Evolutionary conservation across 2,888 invertebrate species (phyloP).

Genomic region (Hofmannophila pseudospretella): DNA sequence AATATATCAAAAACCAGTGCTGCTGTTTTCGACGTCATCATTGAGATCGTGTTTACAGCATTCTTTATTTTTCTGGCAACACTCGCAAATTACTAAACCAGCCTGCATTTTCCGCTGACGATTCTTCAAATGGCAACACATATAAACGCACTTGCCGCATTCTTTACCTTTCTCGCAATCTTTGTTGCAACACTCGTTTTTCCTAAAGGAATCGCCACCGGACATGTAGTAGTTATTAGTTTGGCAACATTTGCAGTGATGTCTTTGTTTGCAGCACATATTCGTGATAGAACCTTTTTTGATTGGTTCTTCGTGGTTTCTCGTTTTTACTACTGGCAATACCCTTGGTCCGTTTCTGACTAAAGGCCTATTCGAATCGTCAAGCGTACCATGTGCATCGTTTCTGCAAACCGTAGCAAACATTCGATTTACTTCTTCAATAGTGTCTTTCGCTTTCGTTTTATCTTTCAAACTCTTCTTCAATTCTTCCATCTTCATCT

Average conservation of each 20-base stretch:
- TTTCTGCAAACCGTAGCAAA: constrained; percentile 51
- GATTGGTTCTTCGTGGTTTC: constrained; percentile 10
- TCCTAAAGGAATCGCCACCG: constrained; percentile 44
- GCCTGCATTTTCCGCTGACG: constrained; percentile 19
- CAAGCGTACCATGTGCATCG: constrained; percentile 15
- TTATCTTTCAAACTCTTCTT: constrained; percentile 53
- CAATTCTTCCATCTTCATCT: constrained; percentile 64
- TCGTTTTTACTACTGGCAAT: constrained; percentile 55
- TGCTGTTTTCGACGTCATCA: neutral
- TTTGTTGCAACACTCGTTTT: constrained; percentile 25
- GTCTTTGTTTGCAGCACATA: constrained; percentile 4
- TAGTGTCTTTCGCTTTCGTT: constrained; percentile 50
- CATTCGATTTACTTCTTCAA: constrained; percentile 65
- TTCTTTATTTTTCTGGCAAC: constrained; percentile 14
- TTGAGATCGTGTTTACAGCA: neutral
- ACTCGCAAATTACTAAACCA: constrained; percentile 31
- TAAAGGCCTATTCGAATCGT: constrained; percentile 45
- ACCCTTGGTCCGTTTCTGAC: constrained; percentile 56
- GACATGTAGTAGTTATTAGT: constrained; percentile 40
- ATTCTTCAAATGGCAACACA: constrained; percentile 41
- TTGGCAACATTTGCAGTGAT: constrained; percentile 32
- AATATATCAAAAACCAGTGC: constrained; percentile 1
- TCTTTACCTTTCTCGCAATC: constrained; percentile 15
- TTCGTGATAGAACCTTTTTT: neutral
- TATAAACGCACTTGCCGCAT: constrained; percentile 36